Evolutionary conservation across 2,113 vertebrate species (phyloP).

Genomic region (Tichodroma muraria): DNA sequence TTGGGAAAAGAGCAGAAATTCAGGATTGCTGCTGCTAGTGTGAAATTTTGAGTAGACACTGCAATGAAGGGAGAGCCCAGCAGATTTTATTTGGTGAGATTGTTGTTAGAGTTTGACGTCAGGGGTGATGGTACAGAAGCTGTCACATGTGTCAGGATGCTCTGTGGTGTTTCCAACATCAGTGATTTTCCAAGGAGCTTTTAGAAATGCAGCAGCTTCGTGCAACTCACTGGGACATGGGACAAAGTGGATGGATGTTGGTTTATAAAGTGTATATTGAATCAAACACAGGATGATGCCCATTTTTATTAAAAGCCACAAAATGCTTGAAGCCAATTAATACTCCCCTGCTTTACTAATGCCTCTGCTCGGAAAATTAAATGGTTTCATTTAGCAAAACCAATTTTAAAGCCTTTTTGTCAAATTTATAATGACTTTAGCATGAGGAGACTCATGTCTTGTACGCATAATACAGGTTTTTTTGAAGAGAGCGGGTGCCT

Average conservation of each 20-base stretch:
- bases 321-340: constrained; percentile 47
- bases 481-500: neutral
- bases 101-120: neutral
- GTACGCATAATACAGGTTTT: neutral
- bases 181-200: neutral
- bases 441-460: neutral
- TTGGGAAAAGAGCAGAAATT: neutral
- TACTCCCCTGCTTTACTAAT: neutral
- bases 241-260: neutral
- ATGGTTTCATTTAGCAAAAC: neutral
- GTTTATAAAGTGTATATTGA: neutral
- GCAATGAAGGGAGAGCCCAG: neutral
- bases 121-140: neutral
- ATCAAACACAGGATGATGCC: neutral
- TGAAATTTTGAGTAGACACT: neutral
- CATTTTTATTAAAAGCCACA: constrained; percentile 47
- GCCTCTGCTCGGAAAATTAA: constrained; percentile 1
- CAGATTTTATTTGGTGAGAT: neutral
- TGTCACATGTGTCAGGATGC: neutral
- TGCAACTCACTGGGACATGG: neutral
- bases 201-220: neutral
- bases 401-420: neutral
- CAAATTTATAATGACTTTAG: neutral
- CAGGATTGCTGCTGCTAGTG: neutral
- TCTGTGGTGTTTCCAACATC: neutral